Percentiles rank a stretch among this genome's conserved stretches.
phyloP scores from a whole-genome alignment of 2,888 invertebrate genomes.

The Nymphalis urticae region DNA sequence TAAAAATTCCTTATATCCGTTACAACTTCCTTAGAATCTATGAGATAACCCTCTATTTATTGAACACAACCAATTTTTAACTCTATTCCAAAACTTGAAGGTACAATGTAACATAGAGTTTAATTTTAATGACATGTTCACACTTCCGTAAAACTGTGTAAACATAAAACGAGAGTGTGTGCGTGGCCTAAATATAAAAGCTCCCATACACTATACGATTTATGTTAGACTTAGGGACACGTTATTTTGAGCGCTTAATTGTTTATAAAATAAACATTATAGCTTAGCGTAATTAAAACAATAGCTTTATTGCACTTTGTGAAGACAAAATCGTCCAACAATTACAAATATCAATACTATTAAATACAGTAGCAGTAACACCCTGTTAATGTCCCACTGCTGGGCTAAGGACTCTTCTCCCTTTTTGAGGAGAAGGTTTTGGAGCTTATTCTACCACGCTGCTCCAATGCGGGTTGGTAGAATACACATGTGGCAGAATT shows the following conservation, averaged over 20 bases:
- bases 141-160: slow-evolving; percentile 40
- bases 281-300: slow-evolving; percentile 30
- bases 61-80: slow-evolving; percentile 39
- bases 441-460: too few relatives aligned
- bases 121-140: slow-evolving; percentile 48
- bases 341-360: too few relatives aligned
- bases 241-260: slow-evolving; percentile 36
- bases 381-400: too few relatives aligned
- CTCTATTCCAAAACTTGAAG: slow-evolving; percentile 39
- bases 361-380: too few relatives aligned
- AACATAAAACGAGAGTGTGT: slow-evolving; percentile 35
- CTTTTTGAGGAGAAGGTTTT: too few relatives aligned
- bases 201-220: slow-evolving; percentile 42
- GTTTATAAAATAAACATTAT: slow-evolving; percentile 20
- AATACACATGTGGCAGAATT: too few relatives aligned
- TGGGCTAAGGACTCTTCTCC: too few relatives aligned
- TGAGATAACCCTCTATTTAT: slow-evolving; percentile 29
- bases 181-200: slow-evolving; percentile 54
- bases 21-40: slow-evolving; percentile 64
- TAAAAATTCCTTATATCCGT: slow-evolving; percentile 69
- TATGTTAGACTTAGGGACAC: slow-evolving; percentile 40
- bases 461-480: too few relatives aligned
- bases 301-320: slow-evolving; percentile 13
- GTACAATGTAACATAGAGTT: slow-evolving; percentile 37
- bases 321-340: background rate